These are phyloP conservation scores for Apostichopus japonicus DNA, from an alignment of 35 echinoderm and acorn worm species.

Conservation along the genomic window DNA sequence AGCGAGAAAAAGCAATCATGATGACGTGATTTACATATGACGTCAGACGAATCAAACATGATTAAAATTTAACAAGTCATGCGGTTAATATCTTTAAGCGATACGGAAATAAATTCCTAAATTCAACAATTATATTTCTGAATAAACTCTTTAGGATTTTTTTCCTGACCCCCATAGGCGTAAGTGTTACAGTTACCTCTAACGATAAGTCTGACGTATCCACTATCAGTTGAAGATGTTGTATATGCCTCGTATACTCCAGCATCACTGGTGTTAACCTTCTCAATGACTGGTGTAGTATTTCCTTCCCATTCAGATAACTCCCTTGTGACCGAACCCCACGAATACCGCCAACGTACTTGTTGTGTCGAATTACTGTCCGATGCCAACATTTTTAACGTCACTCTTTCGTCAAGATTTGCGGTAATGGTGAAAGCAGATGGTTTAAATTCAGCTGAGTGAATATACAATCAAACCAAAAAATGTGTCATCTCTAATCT, in stretches of 20 bases:
- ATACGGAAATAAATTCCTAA: no score
- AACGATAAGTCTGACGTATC: slow-evolving; percentile 34
- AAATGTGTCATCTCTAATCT: no score
- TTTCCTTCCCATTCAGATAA: background rate
- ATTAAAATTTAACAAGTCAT: no score
- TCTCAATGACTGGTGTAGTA: background rate
- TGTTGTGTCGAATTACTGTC: background rate
- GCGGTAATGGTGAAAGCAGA: background rate
- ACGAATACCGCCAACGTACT: slow-evolving; percentile 1
- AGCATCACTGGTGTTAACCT: background rate
- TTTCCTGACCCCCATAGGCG: no score
- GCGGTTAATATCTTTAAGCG: no score
- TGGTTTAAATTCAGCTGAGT: slow-evolving; percentile 33
- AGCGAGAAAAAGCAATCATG: no score
- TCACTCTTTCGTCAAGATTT: slow-evolving; percentile 20
- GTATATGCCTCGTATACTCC: slow-evolving; percentile 52
- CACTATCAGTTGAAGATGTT: background rate
- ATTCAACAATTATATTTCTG: no score
- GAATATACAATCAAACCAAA: no score
- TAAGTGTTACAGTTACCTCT: background rate
- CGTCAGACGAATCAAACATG: no score
- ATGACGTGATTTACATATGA: no score
- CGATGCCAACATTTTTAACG: background rate
- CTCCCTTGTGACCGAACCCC: background rate
- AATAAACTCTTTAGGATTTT: no score